Evolutionary conservation across 2,888 invertebrate genomes (phyloP).

Genomic region (Allophyes oxyacanthae): DNA sequence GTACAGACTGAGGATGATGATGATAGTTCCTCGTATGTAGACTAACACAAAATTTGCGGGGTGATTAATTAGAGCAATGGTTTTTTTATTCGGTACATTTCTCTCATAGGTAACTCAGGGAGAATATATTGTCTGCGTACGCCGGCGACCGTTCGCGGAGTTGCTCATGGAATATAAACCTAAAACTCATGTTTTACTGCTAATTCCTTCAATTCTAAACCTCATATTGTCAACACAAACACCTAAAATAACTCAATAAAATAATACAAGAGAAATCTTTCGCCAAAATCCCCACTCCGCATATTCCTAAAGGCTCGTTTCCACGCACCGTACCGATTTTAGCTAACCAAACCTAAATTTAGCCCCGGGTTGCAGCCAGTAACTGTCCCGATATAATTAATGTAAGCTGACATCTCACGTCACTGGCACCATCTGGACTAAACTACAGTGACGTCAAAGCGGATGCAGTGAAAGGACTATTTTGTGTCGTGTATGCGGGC

Average conservation of each 20-base stretch:
- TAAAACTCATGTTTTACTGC: too few relatives aligned
- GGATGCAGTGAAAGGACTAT: slow-evolving; percentile 46
- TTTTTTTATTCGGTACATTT: too few relatives aligned
- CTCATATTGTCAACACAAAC: too few relatives aligned
- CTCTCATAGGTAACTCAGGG: too few relatives aligned
- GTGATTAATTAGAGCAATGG: too few relatives aligned
- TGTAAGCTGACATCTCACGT: slow-evolving; percentile 49
- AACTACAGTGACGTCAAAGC: slow-evolving; percentile 48
- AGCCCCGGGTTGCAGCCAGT: slow-evolving; percentile 25
- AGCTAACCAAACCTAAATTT: slow-evolving; percentile 40
- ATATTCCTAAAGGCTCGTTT: slow-evolving; percentile 8
- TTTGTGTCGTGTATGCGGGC: slow-evolving; percentile 37
- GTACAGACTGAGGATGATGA: too few relatives aligned
- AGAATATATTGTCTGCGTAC: too few relatives aligned
- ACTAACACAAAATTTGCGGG: too few relatives aligned
- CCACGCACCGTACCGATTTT: slow-evolving; percentile 10
- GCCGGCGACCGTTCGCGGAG: too few relatives aligned
- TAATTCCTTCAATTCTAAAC: too few relatives aligned
- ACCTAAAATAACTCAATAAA: not conserved
- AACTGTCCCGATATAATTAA: slow-evolving; percentile 54
- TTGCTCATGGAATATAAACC: too few relatives aligned
- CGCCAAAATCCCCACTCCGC: not conserved
- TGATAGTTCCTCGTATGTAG: too few relatives aligned
- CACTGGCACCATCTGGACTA: slow-evolving; percentile 47
- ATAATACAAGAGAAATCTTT: not conserved